Conservation (phyloP, 2,113 vertebrate species). For the Tinamus guttatus region DNA sequence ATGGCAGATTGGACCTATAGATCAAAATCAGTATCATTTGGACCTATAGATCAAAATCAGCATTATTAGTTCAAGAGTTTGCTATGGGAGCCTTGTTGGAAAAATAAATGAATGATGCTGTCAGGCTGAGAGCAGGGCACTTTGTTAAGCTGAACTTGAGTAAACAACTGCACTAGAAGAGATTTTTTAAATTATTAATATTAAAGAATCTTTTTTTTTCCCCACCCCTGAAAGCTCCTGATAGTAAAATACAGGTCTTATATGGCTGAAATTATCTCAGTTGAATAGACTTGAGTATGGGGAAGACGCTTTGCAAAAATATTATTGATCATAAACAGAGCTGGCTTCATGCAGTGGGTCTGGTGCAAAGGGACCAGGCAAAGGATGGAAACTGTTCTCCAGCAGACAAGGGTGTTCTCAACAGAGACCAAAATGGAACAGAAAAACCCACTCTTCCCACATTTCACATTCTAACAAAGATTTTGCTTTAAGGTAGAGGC, state of each 20-base stretch:
- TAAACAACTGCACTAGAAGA: not conserved
- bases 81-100: not conserved
- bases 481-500: not conserved
- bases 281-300: not conserved
- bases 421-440: not conserved
- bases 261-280: not conserved
- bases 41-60: too few relatives aligned
- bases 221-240: not conserved
- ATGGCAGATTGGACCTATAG: not conserved
- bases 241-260: not conserved
- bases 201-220: not conserved
- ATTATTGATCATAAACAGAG: not conserved
- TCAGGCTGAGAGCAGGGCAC: accelerated
- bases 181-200: not conserved
- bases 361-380: not conserved
- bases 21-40: not conserved
- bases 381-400: not conserved
- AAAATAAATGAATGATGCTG: not conserved
- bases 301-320: not conserved
- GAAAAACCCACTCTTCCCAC: not conserved
- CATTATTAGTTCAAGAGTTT: not conserved
- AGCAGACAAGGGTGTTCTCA: not conserved
- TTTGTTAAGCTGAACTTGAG: not conserved
- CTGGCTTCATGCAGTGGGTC: not conserved
- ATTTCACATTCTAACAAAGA: not conserved